Percentiles rank a stretch among this genome's conserved stretches.
These are phyloP conservation scores for Zosterops pallidus DNA, from an alignment of 2,113 vertebrate species.

Conservation along the genomic window DNA sequence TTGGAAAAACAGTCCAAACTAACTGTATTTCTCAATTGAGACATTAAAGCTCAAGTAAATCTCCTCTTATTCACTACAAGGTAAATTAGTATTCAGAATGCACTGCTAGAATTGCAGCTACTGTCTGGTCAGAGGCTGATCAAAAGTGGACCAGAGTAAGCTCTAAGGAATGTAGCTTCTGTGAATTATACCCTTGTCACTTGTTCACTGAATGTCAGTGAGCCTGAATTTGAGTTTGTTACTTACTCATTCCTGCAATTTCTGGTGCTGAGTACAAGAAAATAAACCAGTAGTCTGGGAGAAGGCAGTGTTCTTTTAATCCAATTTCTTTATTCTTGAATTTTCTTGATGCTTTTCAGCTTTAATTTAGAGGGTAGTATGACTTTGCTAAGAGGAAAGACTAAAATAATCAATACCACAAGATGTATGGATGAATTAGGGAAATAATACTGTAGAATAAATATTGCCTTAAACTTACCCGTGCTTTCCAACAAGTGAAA, in stretches of 20 bases:
- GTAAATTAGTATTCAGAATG: background rate
- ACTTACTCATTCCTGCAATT: background rate
- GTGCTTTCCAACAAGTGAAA: background rate
- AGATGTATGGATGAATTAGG: background rate
- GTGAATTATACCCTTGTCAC: background rate
- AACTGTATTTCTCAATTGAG: background rate
- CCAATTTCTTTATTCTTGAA: background rate
- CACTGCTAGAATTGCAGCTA: background rate
- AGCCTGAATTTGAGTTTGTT: background rate
- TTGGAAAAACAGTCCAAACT: background rate
- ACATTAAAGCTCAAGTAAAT: background rate
- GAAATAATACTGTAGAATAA: background rate
- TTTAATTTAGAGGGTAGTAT: background rate
- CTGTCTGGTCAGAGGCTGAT: background rate
- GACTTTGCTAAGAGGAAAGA: background rate
- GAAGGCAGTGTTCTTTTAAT: background rate
- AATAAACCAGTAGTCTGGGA: background rate
- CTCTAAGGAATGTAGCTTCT: background rate
- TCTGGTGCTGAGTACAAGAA: background rate
- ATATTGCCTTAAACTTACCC: background rate
- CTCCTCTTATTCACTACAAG: background rate
- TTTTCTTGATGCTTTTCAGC: background rate
- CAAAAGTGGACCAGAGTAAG: background rate
- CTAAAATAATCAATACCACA: background rate
- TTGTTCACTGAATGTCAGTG: background rate